phyloP scores from a whole-genome alignment of 1,140 invertebrate genomes.

The Drosophila sechellia region DNA sequence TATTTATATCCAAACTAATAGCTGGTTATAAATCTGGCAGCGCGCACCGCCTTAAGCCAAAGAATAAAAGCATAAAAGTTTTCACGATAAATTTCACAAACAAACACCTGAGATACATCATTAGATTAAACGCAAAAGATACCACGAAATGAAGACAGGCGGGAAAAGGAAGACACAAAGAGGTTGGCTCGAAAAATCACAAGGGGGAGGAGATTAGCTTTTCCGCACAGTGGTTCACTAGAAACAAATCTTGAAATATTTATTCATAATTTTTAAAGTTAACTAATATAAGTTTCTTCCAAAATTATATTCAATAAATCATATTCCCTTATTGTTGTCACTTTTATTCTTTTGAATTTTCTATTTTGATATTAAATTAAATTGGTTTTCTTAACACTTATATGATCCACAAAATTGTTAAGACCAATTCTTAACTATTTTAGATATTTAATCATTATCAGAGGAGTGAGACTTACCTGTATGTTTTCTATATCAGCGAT shows the following conservation, averaged over 20 bases:
- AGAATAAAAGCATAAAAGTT: slow-evolving; percentile 75
- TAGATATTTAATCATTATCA: too few relatives aligned
- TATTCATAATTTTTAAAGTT: neutral
- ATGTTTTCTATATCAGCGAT: slow-evolving; percentile 4
- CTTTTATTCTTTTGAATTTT: too few relatives aligned
- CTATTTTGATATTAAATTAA: too few relatives aligned
- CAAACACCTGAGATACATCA: slow-evolving; percentile 83
- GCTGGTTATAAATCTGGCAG: slow-evolving; percentile 69
- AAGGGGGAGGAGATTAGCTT: slow-evolving; percentile 14
- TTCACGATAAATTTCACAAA: slow-evolving; percentile 83
- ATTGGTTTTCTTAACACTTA: too few relatives aligned
- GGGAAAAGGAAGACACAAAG: slow-evolving; percentile 1
- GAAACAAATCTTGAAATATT: neutral
- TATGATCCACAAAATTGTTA: too few relatives aligned
- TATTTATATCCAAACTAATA: slow-evolving; percentile 75
- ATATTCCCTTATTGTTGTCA: neutral
- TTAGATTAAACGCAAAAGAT: slow-evolving; percentile 81
- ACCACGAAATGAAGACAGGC: slow-evolving; percentile 51
- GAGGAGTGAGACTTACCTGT: too few relatives aligned
- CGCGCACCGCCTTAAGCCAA: slow-evolving; percentile 68
- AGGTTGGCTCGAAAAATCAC: slow-evolving; percentile 23
- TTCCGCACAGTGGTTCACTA: neutral
- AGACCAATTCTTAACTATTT: too few relatives aligned
- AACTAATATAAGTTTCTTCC: neutral
- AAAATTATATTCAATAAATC: neutral